Evolutionary conservation across 2,888 invertebrate species (phyloP), one percentile per base, ranked within the genome.

Genomic region (Suillia variegata): DNA sequence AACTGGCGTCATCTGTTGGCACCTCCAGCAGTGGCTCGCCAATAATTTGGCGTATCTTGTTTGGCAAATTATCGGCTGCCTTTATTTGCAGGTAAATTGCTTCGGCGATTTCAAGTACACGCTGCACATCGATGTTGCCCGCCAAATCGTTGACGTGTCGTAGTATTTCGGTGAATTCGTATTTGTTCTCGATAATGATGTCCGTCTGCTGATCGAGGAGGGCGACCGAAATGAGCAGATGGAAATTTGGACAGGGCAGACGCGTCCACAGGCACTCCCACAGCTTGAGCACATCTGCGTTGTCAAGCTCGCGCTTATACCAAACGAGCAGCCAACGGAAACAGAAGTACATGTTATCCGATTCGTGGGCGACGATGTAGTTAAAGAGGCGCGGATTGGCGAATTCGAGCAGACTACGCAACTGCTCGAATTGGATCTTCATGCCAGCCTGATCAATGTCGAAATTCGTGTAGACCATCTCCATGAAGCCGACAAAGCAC

Each of bases 401-500:
- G 72, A 94, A 91, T 67, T 88, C 85, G 13, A 98, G 81, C 57
- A 99, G 83, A 42, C 89, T 89, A 70, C 93, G 90, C 50, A 98
- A 84, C 75, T 97, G 92, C 20, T 87, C 85, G 59, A 99, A 85
- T 79, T 99, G 98, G 53, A 87, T 87, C 82, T 97, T 98, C 93
- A 98, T 99, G 54, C 95, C 94, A 1, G 92, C 90, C 81, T 98
- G 98, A 83, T 98, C 97, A 83, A 97, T 91, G 78, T 97, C 96
- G 83, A 99, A 99, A 84, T 99, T 99, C 13, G 87, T 86, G 63
- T 88, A 88, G 80, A 98, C 91, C 85, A 89, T 89, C 61, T 98
- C 90, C 96, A 99, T 98, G 73, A 98, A 94, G 8, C 97, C 97
- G 34, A 94, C 96, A 80, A 99, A 99, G 82, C 97, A 96, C 99